phyloP scores from a whole-genome alignment of 2,888 invertebrate species.

The Escarpia spicata region DNA sequence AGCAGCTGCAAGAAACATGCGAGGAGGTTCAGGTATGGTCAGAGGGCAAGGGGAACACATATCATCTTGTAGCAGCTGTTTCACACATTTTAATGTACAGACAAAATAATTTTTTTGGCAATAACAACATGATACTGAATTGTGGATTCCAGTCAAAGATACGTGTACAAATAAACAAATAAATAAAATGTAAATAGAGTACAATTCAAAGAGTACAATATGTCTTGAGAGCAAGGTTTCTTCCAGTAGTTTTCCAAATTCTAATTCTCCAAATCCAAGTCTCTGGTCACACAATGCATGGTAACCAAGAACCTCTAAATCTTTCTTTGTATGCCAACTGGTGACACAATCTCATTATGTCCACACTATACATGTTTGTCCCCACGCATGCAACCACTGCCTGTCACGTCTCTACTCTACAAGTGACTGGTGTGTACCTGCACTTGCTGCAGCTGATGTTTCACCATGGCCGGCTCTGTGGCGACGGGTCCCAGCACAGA shows the following conservation, averaged over 20 bases:
- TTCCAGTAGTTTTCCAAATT: not conserved
- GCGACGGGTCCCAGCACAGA: slow-evolving; percentile 92
- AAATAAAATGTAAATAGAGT: not conserved
- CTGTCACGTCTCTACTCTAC: no score
- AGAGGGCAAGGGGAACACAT: no score
- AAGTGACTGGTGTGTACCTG: slow-evolving; percentile 54
- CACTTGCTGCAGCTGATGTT: slow-evolving; percentile 91
- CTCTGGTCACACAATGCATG: not conserved
- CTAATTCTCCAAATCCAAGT: slow-evolving; percentile 8
- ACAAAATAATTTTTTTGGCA: no score
- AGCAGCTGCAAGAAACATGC: no score
- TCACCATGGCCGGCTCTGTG: slow-evolving; percentile 93
- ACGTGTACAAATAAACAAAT: not conserved
- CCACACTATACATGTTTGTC: no score
- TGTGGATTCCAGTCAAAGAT: not conserved
- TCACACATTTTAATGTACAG: no score
- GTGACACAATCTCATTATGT: no score
- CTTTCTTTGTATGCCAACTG: no score
- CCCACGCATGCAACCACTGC: no score
- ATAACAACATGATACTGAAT: not conserved
- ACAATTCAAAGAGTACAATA: not conserved
- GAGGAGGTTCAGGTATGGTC: no score
- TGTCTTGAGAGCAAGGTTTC: not conserved
- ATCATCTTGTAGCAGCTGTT: no score
- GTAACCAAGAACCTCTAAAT: not conserved